Evolutionary conservation across 2,888 invertebrate species (phyloP).

Genomic region (Laspeyria flexula): DNA sequence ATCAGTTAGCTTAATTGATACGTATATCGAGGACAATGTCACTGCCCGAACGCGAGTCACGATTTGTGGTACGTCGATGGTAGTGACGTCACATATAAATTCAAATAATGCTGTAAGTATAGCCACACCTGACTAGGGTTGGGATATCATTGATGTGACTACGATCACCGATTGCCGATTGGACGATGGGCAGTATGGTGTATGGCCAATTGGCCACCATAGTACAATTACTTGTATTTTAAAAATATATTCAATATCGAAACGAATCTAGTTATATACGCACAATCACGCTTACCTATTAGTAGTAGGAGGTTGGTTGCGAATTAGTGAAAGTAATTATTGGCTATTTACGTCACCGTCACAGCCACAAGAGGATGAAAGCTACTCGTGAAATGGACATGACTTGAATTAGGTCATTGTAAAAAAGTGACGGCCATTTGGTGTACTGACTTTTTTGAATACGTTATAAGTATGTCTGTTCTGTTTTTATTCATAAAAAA

Average conservation of each 20-base stretch:
- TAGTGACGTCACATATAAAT: not conserved
- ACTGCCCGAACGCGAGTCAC: not conserved
- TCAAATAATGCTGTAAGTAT: not conserved
- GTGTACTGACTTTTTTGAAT: too few relatives aligned
- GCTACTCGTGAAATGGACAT: not conserved
- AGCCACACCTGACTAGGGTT: not conserved
- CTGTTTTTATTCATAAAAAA: too few relatives aligned
- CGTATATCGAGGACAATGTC: not conserved
- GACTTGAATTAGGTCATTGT: not conserved
- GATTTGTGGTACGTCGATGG: not conserved
- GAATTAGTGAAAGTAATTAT: conserved; percentile 29
- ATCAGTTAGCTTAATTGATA: not conserved
- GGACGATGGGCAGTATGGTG: too few relatives aligned
- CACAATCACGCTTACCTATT: not conserved
- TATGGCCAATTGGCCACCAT: not conserved
- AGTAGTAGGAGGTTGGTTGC: conserved; percentile 8
- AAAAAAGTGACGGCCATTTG: not conserved
- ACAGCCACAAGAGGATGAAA: conserved; percentile 10
- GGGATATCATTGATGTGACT: too few relatives aligned
- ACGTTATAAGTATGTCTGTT: too few relatives aligned
- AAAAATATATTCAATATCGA: not conserved
- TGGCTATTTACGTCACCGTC: not conserved
- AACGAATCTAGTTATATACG: conserved; percentile 4
- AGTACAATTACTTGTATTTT: not conserved
- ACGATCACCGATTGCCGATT: too few relatives aligned